phyloP scores from a whole-genome alignment of 2,888 invertebrate species.

The Drosophila atripex region DNA sequence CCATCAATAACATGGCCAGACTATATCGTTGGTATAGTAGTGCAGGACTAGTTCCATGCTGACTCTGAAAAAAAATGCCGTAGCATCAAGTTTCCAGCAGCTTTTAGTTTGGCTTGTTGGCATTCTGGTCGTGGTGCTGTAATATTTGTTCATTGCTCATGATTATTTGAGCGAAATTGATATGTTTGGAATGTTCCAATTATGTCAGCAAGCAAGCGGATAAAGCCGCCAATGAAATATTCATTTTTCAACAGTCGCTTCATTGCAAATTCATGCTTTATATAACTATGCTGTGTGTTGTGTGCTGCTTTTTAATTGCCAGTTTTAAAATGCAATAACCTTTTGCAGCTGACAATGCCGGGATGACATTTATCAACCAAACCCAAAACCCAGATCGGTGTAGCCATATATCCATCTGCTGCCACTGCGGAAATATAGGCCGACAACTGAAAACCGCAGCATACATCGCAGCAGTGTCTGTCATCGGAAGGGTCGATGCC shows the following conservation, averaged over 20 bases:
- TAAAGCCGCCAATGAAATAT: constrained; percentile 18
- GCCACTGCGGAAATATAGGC: constrained; percentile 27
- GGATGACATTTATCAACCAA: constrained; percentile 36
- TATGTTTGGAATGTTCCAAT: constrained; percentile 24
- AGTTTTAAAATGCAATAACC: constrained; percentile 33
- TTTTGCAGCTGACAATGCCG: constrained; percentile 15
- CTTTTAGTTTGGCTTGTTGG: constrained; percentile 15
- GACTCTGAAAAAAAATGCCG: constrained; percentile 8
- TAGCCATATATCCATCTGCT: constrained; percentile 27
- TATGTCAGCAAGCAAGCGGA: constrained; percentile 26
- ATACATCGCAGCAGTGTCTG: constrained; percentile 13
- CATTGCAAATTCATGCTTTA: constrained; percentile 17
- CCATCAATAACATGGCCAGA: constrained; percentile 41
- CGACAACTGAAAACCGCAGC: constrained; percentile 22
- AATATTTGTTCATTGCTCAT: constrained; percentile 27
- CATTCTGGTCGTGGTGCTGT: constrained; percentile 4
- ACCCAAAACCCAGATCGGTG: constrained; percentile 4
- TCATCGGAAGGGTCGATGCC: constrained; percentile 19
- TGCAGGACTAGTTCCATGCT: not conserved
- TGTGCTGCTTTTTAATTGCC: constrained; percentile 16
- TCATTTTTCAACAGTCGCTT: constrained; percentile 25
- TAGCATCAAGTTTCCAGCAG: not conserved
- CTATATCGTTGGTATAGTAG: constrained; percentile 11
- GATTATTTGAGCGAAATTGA: constrained; percentile 32
- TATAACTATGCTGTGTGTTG: not conserved